Evolutionary conservation across 1,140 invertebrate species (phyloP), one percentile per base, ranked within the genome.

Genomic region (Sycophaga agraensis): DNA sequence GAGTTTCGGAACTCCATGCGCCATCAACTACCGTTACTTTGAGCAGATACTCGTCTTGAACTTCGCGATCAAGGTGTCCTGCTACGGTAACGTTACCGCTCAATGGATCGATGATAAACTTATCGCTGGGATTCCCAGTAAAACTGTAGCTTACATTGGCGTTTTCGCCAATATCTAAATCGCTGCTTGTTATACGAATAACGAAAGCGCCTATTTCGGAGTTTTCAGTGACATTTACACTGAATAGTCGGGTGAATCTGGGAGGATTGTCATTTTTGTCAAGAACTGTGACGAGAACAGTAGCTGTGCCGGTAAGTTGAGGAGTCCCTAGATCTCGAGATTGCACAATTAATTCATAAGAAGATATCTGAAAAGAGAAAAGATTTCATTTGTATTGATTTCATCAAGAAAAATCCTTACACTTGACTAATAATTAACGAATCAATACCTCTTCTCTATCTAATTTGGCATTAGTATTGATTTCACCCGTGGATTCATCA

Each of bases 231-330:
- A 99, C 93, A 73, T 96, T 96, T 0, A 94, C 91, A 70, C 91
- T 94, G 75, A 96, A 97, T 0, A 97, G 78, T 46, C 94, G 81
- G 0, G 94, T 96, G 74, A 98, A 98, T 62, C 91, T 84, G 0
- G 96, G 95, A 9, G 93, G 92, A 77, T 97, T 96, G 76, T 98
- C 96, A 79, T 98, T 98, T 76, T 94, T 94, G 73, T 98, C 94
- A 16, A 90, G 73, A 14, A 98, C 87, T 5, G 87, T 91, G 0
- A 98, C 84, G 14, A 92, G 71, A 0, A 98, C 90, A 26, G 91
- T 94, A 0, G 94, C 88, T 0, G 91, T 90, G 8, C 94, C 93
- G 1, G 91, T 90, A 43, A 93, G 76, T 11, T 26, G 28, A 0
- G 93, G 92, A 31, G 84, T 84, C 2, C 96, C 95, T 70, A 93